Conservation (phyloP, 2,888 invertebrate genomes). For the Eupeodes latifasciatus region DNA sequence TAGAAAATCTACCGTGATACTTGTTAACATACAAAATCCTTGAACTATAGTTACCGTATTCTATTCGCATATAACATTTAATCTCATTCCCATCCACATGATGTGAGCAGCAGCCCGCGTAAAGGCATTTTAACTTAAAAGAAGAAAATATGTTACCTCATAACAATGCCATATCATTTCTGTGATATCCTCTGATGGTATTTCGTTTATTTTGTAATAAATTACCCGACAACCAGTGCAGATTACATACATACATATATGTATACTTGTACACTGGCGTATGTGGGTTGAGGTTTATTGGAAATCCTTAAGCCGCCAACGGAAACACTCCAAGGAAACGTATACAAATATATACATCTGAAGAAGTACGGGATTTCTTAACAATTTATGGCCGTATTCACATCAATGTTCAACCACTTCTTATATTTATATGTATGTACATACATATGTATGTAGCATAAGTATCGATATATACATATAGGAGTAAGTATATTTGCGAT, state of each 20-base stretch:
- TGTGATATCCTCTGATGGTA: slow-evolving; percentile 44
- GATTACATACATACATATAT: slow-evolving; percentile 18
- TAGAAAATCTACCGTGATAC: background rate
- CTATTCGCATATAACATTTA: background rate
- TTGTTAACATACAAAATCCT: background rate
- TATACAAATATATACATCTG: slow-evolving; percentile 32
- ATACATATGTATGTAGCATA: background rate
- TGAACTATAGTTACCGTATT: background rate
- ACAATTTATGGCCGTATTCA: slow-evolving; percentile 55
- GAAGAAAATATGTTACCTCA: slow-evolving; percentile 26
- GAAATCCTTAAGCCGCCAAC: slow-evolving; percentile 47
- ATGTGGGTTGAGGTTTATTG: slow-evolving; percentile 1
- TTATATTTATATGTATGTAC: slow-evolving; percentile 15
- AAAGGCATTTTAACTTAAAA: background rate
- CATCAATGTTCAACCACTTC: slow-evolving; percentile 44
- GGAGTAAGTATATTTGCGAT: background rate
- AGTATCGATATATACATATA: background rate
- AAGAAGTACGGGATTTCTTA: slow-evolving; percentile 7
- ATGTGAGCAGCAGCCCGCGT: background rate
- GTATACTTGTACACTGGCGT: background rate
- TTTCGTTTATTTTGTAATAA: slow-evolving; percentile 66
- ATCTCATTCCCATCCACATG: background rate
- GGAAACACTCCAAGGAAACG: slow-evolving; percentile 7
- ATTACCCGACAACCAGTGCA: slow-evolving; percentile 49
- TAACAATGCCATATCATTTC: slow-evolving; percentile 39